These are phyloP conservation scores for Hylia prasina DNA, from an alignment of 2,113 vertebrate genomes.

Conservation along the genomic window DNA sequence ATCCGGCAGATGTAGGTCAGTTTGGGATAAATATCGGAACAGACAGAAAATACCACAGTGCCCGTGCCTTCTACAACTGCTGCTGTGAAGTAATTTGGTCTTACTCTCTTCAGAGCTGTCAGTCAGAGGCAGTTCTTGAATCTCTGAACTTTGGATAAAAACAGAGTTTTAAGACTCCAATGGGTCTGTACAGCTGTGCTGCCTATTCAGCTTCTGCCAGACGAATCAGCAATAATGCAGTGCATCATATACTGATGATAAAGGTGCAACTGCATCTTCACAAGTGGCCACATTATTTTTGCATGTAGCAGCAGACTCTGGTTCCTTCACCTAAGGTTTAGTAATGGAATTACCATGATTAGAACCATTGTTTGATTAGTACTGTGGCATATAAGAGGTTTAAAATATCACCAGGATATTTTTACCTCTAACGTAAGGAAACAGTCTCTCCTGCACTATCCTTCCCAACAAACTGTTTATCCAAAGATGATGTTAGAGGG, in stretches of 20 bases:
- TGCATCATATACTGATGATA: background rate
- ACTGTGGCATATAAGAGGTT: background rate
- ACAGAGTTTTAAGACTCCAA: background rate
- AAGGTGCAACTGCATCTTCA: background rate
- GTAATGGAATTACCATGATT: background rate
- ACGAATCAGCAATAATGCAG: background rate
- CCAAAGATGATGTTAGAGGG: background rate
- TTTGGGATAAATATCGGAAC: slow-evolving; percentile 71
- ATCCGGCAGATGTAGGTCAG: slow-evolving; percentile 78
- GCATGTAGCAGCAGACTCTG: background rate
- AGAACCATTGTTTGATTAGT: background rate
- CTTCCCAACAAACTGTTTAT: background rate
- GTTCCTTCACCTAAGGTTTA: background rate
- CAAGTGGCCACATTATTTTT: background rate
- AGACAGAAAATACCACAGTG: slow-evolving; percentile 58
- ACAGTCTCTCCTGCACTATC: background rate
- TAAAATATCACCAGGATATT: background rate
- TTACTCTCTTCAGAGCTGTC: slow-evolving; percentile 35
- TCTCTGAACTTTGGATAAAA: slow-evolving; percentile 1
- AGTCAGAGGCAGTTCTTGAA: background rate
- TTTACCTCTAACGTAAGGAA: background rate
- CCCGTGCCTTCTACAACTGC: slow-evolving; percentile 19
- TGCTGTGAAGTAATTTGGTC: slow-evolving; percentile 37
- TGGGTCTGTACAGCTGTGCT: background rate
- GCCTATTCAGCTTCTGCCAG: background rate